These are phyloP conservation scores for Brachylomia viminalis DNA, from an alignment of 2,888 invertebrate genomes.

Conservation along the genomic window DNA sequence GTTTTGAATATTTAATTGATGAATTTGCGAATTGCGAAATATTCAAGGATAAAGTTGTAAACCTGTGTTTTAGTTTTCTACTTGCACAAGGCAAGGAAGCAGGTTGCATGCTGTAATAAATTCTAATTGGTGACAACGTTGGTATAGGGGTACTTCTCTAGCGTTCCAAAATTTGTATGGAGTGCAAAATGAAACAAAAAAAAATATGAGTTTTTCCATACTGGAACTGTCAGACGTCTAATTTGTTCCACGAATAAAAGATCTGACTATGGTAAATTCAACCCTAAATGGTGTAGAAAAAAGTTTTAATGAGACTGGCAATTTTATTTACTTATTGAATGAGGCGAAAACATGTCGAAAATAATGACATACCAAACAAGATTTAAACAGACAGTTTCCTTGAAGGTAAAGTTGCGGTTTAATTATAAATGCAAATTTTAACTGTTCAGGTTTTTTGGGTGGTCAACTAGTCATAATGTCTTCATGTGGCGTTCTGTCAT, in stretches of 20 bases:
- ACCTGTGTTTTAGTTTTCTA: neutral
- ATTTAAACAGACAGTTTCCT: constrained; percentile 59
- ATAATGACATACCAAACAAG: constrained; percentile 33
- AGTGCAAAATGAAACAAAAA: too few relatives aligned
- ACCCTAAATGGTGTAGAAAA: too few relatives aligned
- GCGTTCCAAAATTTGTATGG: too few relatives aligned
- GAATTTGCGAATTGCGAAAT: constrained; percentile 28
- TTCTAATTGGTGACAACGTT: neutral
- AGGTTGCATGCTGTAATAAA: neutral
- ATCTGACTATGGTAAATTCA: too few relatives aligned
- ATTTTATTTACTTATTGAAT: neutral
- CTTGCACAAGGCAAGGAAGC: neutral
- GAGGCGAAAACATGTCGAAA: constrained; percentile 4
- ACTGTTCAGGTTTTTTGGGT: constrained; percentile 69
- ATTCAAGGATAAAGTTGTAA: constrained; percentile 1
- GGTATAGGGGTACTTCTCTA: too few relatives aligned
- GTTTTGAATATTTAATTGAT: constrained; percentile 27
- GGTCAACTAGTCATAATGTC: constrained; percentile 45
- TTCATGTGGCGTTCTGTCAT: neutral
- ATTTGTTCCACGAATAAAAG: too few relatives aligned
- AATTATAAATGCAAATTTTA: constrained; percentile 67
- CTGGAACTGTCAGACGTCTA: too few relatives aligned
- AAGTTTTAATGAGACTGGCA: too few relatives aligned
- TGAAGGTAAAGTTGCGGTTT: constrained; percentile 66
- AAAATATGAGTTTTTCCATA: too few relatives aligned